These are phyloP conservation scores for Nycticorax nycticorax DNA, from an alignment of 2,113 vertebrate genomes.

Conservation along the genomic window DNA sequence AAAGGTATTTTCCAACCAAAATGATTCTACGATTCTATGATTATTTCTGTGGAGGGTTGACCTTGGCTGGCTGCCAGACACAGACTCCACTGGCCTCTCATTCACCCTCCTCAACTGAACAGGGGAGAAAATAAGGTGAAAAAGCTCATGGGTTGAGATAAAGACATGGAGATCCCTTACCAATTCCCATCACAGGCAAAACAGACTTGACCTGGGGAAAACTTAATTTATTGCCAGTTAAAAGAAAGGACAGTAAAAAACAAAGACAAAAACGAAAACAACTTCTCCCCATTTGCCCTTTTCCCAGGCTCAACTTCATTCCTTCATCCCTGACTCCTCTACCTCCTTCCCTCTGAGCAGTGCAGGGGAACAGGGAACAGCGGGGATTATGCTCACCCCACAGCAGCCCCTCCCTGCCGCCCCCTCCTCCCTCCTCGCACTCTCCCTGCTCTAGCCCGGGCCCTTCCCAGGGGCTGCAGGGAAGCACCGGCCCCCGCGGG, in stretches of 20 bases:
- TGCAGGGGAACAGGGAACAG: not conserved
- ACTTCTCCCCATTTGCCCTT: not conserved
- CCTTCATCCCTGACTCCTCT: not conserved
- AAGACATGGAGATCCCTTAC: not conserved
- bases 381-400: too few species aligned
- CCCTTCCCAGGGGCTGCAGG: too few species aligned
- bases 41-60: not conserved
- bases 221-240: not conserved
- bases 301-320: not conserved
- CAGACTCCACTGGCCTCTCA: not conserved
- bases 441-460: too few species aligned
- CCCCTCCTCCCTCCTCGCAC: too few species aligned
- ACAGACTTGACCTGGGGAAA: fast-evolving
- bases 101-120: not conserved
- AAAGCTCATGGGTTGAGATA: fast-evolving
- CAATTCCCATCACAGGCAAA: fast-evolving
- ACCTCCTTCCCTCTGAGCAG: fast-evolving
- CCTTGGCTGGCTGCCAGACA: not conserved
- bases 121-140: not conserved
- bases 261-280: not conserved
- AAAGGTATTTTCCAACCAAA: too few species aligned
- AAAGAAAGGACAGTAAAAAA: not conserved
- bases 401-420: too few species aligned
- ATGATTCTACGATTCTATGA: not conserved
- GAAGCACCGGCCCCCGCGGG: too few species aligned